phyloP scores from a whole-genome alignment of 2,888 invertebrate species.

The Protonemura montana region DNA sequence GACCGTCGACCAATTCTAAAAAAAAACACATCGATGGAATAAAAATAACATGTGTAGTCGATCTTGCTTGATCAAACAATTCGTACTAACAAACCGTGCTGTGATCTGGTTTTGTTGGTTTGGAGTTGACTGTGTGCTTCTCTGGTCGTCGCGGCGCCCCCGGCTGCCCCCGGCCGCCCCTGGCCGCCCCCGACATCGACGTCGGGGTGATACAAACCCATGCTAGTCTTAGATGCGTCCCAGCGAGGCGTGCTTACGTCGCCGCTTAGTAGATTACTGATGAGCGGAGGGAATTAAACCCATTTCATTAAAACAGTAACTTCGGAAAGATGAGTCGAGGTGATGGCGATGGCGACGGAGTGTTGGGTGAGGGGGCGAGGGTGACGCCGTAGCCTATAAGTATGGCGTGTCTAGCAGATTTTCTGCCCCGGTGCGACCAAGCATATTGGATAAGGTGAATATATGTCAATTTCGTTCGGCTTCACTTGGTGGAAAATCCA shows the following conservation, averaged over 20 bases:
- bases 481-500: neutral
- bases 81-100: too few species aligned
- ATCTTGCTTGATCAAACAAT: too few species aligned
- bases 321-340: slow-evolving; percentile 9
- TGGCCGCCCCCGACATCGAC: too few species aligned
- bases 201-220: neutral
- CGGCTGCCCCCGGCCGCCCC: too few species aligned
- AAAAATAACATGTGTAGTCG: too few species aligned
- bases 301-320: slow-evolving; percentile 12
- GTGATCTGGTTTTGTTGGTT: too few species aligned
- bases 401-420: neutral
- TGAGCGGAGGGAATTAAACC: neutral
- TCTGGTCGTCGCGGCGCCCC: too few species aligned
- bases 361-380: neutral
- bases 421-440: neutral
- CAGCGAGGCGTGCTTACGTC: neutral
- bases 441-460: slow-evolving; percentile 5
- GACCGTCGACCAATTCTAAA: too few species aligned
- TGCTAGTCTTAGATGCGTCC: neutral
- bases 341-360: neutral
- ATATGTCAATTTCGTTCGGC: neutral
- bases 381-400: neutral
- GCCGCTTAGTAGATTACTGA: slow-evolving; percentile 7
- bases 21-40: too few species aligned
- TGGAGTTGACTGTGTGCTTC: too few species aligned